phyloP scores from a whole-genome alignment of 2,113 vertebrate genomes.

The Tenebrosternarchus preto region DNA sequence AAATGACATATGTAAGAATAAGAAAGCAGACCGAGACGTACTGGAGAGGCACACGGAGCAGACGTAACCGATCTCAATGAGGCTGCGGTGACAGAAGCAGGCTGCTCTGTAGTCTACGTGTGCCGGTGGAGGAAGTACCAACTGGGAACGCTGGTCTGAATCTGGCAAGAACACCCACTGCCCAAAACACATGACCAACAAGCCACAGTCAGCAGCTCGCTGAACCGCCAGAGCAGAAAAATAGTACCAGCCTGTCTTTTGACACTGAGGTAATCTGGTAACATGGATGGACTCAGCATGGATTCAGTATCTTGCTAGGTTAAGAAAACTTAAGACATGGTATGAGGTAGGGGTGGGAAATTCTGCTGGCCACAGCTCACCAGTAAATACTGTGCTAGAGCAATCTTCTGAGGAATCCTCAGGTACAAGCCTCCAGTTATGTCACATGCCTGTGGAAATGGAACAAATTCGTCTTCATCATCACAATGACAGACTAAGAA shows the following conservation, averaged over 20 bases:
- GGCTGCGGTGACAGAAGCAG: slow-evolving; percentile 95
- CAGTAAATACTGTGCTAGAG: slow-evolving; percentile 91
- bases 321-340: too few species aligned
- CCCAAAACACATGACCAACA: slow-evolving; percentile 26
- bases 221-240: too few species aligned
- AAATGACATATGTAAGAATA: too few species aligned
- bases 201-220: neutral
- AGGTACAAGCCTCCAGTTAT: slow-evolving; percentile 95
- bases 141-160: slow-evolving; percentile 87
- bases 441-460: slow-evolving; percentile 87
- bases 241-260: too few species aligned
- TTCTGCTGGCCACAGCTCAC: slow-evolving; percentile 70
- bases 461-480: neutral
- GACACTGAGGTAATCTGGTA: too few species aligned
- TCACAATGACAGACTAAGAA: neutral
- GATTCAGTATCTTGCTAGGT: too few species aligned
- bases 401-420: slow-evolving; percentile 88
- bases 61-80: slow-evolving; percentile 97
- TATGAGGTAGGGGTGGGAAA: too few species aligned
- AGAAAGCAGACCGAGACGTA: slow-evolving; percentile 66
- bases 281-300: too few species aligned
- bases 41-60: slow-evolving; percentile 97
- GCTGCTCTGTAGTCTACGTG: slow-evolving; percentile 97
- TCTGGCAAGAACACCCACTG: slow-evolving; percentile 98
- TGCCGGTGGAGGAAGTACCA: slow-evolving; percentile 86